Percentiles rank a stretch among this genome's conserved stretches.
Evolutionary conservation across 2,113 vertebrate genomes (phyloP).

Genomic region (Gobius niger): DNA sequence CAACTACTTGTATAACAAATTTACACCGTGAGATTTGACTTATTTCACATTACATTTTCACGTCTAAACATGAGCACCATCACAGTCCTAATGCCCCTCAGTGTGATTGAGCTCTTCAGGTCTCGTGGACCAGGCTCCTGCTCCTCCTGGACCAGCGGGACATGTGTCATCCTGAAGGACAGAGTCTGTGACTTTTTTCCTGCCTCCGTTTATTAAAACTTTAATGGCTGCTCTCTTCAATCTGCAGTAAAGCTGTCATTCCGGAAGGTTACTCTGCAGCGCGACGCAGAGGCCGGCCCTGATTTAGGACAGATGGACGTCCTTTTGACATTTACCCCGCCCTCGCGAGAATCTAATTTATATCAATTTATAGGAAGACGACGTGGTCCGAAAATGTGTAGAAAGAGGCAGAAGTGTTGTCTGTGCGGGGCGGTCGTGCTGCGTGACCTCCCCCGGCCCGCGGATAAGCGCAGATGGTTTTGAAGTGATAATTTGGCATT

Average conservation of each 20-base stretch:
- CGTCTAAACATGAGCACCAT: too few relatives aligned
- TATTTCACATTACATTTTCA: too few relatives aligned
- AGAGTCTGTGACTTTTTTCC: slow-evolving; percentile 36
- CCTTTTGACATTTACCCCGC: slow-evolving; percentile 43
- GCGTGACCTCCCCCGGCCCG: slow-evolving; percentile 36
- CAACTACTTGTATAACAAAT: too few relatives aligned
- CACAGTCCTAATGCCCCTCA: neutral
- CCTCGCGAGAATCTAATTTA: slow-evolving; percentile 18
- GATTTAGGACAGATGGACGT: slow-evolving; percentile 20
- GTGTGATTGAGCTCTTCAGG: neutral
- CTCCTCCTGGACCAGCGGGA: neutral
- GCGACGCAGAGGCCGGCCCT: slow-evolving; percentile 5
- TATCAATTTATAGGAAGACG: slow-evolving; percentile 19
- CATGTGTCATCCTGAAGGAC: slow-evolving; percentile 30
- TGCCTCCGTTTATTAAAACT: slow-evolving; percentile 40
- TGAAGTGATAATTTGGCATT: slow-evolving; percentile 49
- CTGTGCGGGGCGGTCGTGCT: slow-evolving; percentile 29
- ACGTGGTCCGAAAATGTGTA: slow-evolving; percentile 23
- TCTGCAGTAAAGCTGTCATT: slow-evolving; percentile 48
- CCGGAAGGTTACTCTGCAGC: slow-evolving; percentile 45
- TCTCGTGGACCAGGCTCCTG: neutral
- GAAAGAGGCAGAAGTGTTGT: slow-evolving; percentile 14
- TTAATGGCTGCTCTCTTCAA: slow-evolving; percentile 31
- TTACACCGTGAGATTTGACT: too few relatives aligned
- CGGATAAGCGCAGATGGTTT: slow-evolving; percentile 51